A percentile compares a stretch with the other conserved stretches of the same genome.
Evolutionary conservation across 2,888 invertebrate genomes (phyloP).

Genomic region (Rhagophthalmus giganteus): DNA sequence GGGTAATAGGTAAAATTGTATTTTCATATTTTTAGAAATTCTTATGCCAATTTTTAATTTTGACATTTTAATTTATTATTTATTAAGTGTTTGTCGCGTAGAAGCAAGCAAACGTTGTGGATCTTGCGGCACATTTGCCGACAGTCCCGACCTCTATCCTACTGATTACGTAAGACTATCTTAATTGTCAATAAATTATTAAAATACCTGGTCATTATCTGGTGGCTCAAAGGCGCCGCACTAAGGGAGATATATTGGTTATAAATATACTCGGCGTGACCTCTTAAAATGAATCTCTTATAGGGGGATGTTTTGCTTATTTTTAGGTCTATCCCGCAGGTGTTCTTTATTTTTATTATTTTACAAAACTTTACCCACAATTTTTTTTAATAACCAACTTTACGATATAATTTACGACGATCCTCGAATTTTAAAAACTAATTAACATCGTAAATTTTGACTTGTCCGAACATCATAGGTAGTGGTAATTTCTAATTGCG

Average conservation of each 20-base stretch:
- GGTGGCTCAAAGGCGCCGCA: slow-evolving; percentile 48
- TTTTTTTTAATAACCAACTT: slow-evolving; percentile 14
- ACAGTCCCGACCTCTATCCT: slow-evolving; percentile 5
- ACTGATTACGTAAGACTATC: slow-evolving; percentile 39
- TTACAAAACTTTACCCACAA: slow-evolving; percentile 14
- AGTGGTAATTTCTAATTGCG: too few relatives aligned
- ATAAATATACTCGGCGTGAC: slow-evolving; percentile 45
- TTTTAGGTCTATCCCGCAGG: slow-evolving; percentile 35
- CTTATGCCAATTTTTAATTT: too few relatives aligned
- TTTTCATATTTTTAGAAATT: too few relatives aligned
- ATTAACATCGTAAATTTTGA: slow-evolving; percentile 20
- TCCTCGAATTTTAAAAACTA: slow-evolving; percentile 9
- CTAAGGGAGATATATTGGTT: slow-evolving; percentile 47
- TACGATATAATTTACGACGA: slow-evolving; percentile 19
- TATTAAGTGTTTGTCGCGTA: too few relatives aligned
- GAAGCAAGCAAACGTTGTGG: too few relatives aligned
- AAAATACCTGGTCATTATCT: slow-evolving; percentile 48
- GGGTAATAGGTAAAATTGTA: too few relatives aligned
- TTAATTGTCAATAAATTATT: slow-evolving; percentile 52
- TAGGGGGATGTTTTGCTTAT: slow-evolving; percentile 37
- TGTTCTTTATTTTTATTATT: slow-evolving; percentile 32
- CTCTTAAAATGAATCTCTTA: slow-evolving; percentile 26
- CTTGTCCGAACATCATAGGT: too few relatives aligned
- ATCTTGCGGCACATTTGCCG: too few relatives aligned
- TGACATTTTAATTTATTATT: too few relatives aligned